These are phyloP conservation scores for Scrobipalpa costella DNA, from an alignment of 2,888 invertebrate species.

Conservation along the genomic window DNA sequence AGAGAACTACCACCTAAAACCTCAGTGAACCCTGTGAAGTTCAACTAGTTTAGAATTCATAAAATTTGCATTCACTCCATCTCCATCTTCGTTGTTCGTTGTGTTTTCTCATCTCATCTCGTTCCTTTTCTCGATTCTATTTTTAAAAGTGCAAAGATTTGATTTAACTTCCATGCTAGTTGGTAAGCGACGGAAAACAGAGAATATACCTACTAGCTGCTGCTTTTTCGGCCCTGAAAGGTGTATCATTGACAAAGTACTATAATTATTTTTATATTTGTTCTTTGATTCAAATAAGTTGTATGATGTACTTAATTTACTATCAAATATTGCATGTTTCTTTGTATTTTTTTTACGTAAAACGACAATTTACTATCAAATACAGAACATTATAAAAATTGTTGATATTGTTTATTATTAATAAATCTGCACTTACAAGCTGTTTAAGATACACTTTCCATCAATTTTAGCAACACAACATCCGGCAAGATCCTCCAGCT, in stretches of 20 bases:
- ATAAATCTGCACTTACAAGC: background rate
- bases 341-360: too few relatives aligned
- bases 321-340: too few relatives aligned
- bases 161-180: too few relatives aligned
- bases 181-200: too few relatives aligned
- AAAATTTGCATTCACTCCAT: slow-evolving; percentile 12
- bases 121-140: background rate
- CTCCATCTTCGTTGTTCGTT: slow-evolving; percentile 2
- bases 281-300: too few relatives aligned
- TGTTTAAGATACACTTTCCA: background rate
- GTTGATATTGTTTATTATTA: background rate
- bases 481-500: background rate
- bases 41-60: slow-evolving; percentile 3
- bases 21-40: slow-evolving; percentile 1
- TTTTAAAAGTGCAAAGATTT: background rate
- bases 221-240: too few relatives aligned
- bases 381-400: background rate
- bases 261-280: too few relatives aligned
- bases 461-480: background rate
- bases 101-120: slow-evolving; percentile 2
- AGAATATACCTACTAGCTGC: too few relatives aligned
- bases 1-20: background rate
- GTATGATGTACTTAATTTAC: too few relatives aligned
- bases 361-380: too few relatives aligned
- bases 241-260: too few relatives aligned